Evolutionary conservation across 1,140 invertebrate genomes (phyloP).

Genomic region (Stenopsyche tienmushanensis): DNA sequence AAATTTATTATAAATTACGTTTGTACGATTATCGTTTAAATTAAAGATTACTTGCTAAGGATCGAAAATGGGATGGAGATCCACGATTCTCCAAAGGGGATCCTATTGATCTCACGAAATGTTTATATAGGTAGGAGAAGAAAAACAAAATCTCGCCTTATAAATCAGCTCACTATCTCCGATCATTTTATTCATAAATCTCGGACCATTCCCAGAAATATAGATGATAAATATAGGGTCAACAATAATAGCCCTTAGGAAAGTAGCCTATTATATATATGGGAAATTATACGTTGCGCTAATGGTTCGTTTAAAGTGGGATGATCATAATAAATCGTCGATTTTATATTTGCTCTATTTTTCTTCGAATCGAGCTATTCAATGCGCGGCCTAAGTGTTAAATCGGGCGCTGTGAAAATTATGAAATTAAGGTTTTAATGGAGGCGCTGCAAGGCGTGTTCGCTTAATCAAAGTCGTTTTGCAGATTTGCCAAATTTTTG

Average conservation of each 20-base stretch:
- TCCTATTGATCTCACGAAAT: too few species aligned
- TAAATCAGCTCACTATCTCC: too few species aligned
- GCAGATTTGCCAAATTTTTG: too few species aligned
- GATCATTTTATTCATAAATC: neutral
- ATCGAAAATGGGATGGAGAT: too few species aligned
- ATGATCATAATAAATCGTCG: neutral
- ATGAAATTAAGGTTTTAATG: neutral
- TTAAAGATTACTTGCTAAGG: too few species aligned
- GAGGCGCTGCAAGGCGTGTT: too few species aligned
- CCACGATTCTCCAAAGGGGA: too few species aligned
- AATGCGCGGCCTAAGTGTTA: neutral
- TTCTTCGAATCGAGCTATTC: neutral
- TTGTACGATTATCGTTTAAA: too few species aligned
- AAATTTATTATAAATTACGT: too few species aligned
- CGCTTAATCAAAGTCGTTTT: too few species aligned
- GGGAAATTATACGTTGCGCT: neutral
- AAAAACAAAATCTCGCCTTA: too few species aligned
- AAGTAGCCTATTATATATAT: neutral
- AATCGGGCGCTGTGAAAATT: neutral
- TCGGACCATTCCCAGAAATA: neutral
- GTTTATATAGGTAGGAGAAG: too few species aligned
- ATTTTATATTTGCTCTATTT: neutral
- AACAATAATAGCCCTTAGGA: neutral
- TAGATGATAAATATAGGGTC: neutral
- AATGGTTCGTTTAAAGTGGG: neutral